Evolutionary conservation across 2,113 vertebrate species (phyloP), one percentile per base, ranked within the genome.

Genomic region (Riparia riparia): DNA sequence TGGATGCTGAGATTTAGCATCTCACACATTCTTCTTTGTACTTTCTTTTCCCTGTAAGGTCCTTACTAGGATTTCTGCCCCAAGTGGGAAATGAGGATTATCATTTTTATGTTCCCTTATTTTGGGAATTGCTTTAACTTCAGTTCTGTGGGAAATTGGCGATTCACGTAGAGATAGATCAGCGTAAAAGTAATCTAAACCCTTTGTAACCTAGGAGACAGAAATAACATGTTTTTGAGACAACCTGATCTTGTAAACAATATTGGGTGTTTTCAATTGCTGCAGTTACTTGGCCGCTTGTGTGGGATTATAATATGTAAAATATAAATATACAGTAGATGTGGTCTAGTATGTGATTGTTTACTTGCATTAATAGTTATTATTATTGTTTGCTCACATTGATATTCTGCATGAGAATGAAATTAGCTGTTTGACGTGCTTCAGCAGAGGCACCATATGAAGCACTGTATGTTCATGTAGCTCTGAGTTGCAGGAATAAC

Each of bases 381-480:
- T 19, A 20, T 42, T 50, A 31, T n/a, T 34, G 29, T 12, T 49
- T 53, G 18, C 20, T 66, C 45, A n/a, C 58, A 12, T 68, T 79
- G 69, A 57, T 53, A 12, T 18, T 22, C 9, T 53, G n/a, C 25
- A 8, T 18, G 58, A 90, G 57, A 85, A 51, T 44, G 56, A 44
- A 37, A 45, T 45, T 10, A 50, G 31, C 60, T 87, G 56, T 85
- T 61, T 89, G 57, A 34, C 2, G 1, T 54, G 44, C 49, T 84
- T 39, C 49, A 64, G 41, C 20, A 44, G 3, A 84, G 25, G 26
- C 31, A 18, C 26, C 26, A 4, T 7, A 1, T n/a, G 26, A 73
- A 58, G 56, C 1, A 0, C 14, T 66, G 0, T 29, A 2, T 51
- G 39, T 49, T 82, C 58, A 51, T 0, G 0, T 26, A 68, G 20